Percentiles rank a stretch among this genome's conserved stretches.
These are phyloP conservation scores for Bimastos eiseni DNA, from an alignment of 2,888 invertebrate species.

Conservation along the genomic window DNA sequence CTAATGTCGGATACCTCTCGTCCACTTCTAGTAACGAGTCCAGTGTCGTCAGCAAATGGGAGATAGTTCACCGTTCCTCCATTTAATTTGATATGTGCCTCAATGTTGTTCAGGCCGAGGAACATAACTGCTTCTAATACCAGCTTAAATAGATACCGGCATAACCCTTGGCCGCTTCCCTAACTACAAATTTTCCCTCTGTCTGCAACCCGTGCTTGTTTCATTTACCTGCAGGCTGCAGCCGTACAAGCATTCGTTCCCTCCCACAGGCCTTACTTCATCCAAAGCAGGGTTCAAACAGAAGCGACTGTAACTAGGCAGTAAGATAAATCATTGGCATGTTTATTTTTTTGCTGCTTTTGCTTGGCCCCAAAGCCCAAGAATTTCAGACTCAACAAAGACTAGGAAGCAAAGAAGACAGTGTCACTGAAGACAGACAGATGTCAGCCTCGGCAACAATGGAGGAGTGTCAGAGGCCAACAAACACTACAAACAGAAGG, in stretches of 20 bases:
- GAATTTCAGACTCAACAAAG: not conserved
- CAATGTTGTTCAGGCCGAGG: no score
- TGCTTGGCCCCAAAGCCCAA: not conserved
- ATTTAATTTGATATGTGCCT: no score
- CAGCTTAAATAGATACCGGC: no score
- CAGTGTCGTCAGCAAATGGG: no score
- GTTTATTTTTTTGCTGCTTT: not conserved
- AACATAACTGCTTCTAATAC: no score
- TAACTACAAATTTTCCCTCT: not conserved
- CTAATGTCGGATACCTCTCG: no score
- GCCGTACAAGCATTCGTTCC: not conserved
- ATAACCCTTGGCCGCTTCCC: no score
- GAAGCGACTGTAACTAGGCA: not conserved
- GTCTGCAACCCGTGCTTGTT: no score
- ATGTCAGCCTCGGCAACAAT: not conserved
- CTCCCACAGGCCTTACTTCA: not conserved
- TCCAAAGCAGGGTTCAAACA: not conserved
- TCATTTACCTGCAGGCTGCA: not conserved
- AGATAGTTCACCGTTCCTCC: no score
- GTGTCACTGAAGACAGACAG: not conserved
- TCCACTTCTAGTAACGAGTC: no score
- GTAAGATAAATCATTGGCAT: not conserved
- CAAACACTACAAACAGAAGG: not conserved
- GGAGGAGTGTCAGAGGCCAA: not conserved
- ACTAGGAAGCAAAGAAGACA: not conserved